Base-by-base conservation (phyloP, 2,797 vertebrate genomes). In the Scomberomorus guttatus region DNA sequence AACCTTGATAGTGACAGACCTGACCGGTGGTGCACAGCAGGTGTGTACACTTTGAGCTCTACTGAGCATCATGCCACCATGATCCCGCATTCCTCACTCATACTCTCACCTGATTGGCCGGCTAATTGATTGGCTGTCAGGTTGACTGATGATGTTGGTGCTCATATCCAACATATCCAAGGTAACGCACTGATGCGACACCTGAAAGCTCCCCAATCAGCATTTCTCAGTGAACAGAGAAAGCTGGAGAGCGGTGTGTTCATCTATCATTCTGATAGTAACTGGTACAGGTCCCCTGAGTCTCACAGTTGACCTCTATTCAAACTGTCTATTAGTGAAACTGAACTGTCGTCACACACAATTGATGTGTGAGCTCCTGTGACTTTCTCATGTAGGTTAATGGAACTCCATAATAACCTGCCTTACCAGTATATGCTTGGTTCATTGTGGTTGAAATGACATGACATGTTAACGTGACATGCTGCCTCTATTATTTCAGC, bases 51-150 rank as follows among this genome's bases (percentile, higher is more conserved):
- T 27, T 34, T 32, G n/a, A 75, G 44, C 52, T 13, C 42, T 66
- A 56, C 46, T 51, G 15, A 44, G 61, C 18, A 20, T 75, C 70
- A 39, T 44, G 34, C 42, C 68, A 73, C 46, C 37, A 46, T 32
- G 4, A 42, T 42, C 46, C 24, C 1, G 9, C 73, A 82, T 73
- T 74, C 77, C 52, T 62, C 76, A 79, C 27, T 3, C 56, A 20
- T 50, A 42, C 65, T 69, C 74, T 80, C 63, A 71, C 61, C 75
- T 78, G 88, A 89, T 90, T 85, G 90, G 72, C 57, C 65, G 59
- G 62, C 24, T 85, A 77, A 88, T 83, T 90, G 84, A 88, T 81
- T 73, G 83, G 68, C 81, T 88, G 83, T 87, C 87, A 79, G 42
- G 39, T 18, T 90, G 82, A 88, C 48, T 62, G 87, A 89, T 90